Base-by-base conservation (phyloP, 2,888 invertebrate species). In the Parelbella ahira region DNA sequence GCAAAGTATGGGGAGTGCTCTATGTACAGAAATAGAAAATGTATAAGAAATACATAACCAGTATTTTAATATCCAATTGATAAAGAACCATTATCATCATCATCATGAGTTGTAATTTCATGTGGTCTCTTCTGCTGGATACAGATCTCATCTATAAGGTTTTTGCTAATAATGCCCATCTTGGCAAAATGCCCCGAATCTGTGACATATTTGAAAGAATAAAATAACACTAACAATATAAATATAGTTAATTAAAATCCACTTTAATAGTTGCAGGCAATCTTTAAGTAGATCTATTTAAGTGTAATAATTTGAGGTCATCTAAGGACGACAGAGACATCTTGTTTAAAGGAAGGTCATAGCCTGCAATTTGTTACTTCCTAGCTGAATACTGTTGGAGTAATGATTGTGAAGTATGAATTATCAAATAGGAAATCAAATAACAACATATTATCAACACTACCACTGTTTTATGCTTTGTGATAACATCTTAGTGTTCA, bases 301-400 rank as follows among this genome's bases (percentile, higher is more conserved):
- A 44, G 43, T 41, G n/a, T n/a, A 47, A 55, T 53, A 51, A 28
- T 15, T 13, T 28, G 49, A 56, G 54, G 51, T 53, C 49, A 54
- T 56, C 52, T 48, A 34, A 38, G 47, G 44, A 47, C 47, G 48
- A 46, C 33, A 44, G 32, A 15, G 23, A 37, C 13, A 30, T 23
- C 28, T 28, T 18, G 12, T 27, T 3, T 27, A 33, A 44, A 33
- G 19, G 49, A 50, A 55, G 51, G 51, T 27, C 37, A 44, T 15
- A 34, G 24, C 19, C 23, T 25, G 23, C 45, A 42, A 47, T 45
- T 21, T 49, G 15, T 32, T 32, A 32, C 33, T 45, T 48, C 42
- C 42, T 37, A 33, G 23, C 10, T 30, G 28, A n/a, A n/a, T n/a
- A n/a, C n/a, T 36, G 9, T 11, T 4, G 15, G 23, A 13, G 6